Percentiles rank a stretch among this genome's conserved stretches.
These are phyloP conservation scores for Agrilus planipennis DNA, from an alignment of 1,140 invertebrate genomes.

Conservation along the genomic window DNA sequence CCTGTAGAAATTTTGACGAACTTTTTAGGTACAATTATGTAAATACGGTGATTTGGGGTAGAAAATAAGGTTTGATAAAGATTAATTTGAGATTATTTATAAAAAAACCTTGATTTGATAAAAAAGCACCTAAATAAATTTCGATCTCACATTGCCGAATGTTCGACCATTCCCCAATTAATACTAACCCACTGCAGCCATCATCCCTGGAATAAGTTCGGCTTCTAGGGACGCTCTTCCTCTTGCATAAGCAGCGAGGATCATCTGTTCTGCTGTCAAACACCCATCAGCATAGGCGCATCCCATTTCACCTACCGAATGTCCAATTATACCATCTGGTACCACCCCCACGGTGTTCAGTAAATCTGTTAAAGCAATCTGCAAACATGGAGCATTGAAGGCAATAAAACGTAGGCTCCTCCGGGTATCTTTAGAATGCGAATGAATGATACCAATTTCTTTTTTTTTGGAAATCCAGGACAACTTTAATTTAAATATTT, in stretches of 20 bases:
- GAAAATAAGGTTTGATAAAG: neutral
- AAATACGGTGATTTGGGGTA: constrained; percentile 4
- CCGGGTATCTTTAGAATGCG: too few species aligned
- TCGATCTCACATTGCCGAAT: too few species aligned
- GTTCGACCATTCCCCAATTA: neutral
- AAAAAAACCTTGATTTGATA: neutral
- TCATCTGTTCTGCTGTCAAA: constrained; percentile 71
- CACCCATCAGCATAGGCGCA: constrained; percentile 84
- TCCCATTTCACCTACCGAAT: constrained; percentile 81
- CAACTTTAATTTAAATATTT: too few species aligned
- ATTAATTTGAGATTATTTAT: too few species aligned
- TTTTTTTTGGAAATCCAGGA: too few species aligned
- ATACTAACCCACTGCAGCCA: constrained; percentile 63
- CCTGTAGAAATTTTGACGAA: constrained; percentile 17
- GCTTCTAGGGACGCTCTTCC: constrained; percentile 74
- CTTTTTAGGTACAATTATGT: too few species aligned
- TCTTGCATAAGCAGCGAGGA: constrained; percentile 72
- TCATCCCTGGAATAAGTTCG: constrained; percentile 61
- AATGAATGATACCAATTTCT: too few species aligned
- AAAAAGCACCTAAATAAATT: neutral
- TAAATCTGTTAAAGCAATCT: constrained; percentile 74
- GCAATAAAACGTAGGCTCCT: too few species aligned
- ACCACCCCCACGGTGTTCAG: constrained; percentile 57
- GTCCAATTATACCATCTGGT: constrained; percentile 74
- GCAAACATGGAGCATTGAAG: too few species aligned